phyloP scores from a whole-genome alignment of 2,797 vertebrate genomes.

The Atherinosoma microstoma region DNA sequence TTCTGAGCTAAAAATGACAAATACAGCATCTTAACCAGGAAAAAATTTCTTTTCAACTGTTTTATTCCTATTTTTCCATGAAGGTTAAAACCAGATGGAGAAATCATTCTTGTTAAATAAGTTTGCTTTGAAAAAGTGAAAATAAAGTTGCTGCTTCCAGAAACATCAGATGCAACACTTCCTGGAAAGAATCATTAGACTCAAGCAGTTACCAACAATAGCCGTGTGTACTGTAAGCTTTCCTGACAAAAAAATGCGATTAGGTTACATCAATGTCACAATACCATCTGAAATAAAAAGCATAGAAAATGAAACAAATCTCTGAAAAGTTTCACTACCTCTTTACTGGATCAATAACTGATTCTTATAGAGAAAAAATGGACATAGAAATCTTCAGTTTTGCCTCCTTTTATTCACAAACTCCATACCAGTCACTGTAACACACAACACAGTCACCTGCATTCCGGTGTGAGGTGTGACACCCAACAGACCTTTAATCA shows the following conservation, averaged over 20 bases:
- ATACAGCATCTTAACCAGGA: too few species aligned
- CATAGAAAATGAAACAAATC: neutral
- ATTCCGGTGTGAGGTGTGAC: constrained; percentile 42
- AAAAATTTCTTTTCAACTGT: too few species aligned
- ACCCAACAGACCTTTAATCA: constrained; percentile 73
- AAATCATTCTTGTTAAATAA: neutral
- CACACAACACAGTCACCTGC: constrained; percentile 27
- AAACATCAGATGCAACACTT: constrained; percentile 33
- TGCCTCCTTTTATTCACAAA: neutral
- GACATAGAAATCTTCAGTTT: neutral
- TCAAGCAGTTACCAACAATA: neutral
- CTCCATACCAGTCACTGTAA: neutral
- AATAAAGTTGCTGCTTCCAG: constrained; percentile 32
- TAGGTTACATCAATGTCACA: too few species aligned
- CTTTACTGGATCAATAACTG: neutral
- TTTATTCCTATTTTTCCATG: too few species aligned
- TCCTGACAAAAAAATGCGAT: neutral
- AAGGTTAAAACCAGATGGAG: neutral
- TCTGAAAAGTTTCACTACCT: neutral
- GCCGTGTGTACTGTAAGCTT: neutral
- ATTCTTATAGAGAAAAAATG: neutral
- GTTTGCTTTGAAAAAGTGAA: neutral
- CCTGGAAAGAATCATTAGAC: constrained; percentile 23
- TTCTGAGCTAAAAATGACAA: too few species aligned
- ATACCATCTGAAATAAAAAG: neutral